Base-by-base conservation (phyloP, 2,113 vertebrate species). In the Lepus europaeus region DNA sequence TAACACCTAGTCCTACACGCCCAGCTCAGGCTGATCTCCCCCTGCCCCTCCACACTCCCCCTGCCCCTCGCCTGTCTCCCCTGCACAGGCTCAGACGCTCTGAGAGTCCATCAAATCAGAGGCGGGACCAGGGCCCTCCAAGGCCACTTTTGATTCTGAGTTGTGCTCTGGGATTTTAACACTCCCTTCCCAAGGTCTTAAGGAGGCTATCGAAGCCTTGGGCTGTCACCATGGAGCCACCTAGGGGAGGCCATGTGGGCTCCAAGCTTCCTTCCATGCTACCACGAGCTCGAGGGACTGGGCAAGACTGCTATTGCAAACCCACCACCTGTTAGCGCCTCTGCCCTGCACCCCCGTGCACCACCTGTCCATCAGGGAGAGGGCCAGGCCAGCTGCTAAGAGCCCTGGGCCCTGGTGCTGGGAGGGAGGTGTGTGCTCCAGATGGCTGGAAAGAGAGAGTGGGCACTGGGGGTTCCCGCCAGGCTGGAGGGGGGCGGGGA, bases 1-100 rank as follows among this genome's bases (percentile, higher is more conserved):
- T 23, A 64, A 14, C 0, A 0, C 7, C 12, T 16, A 10, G 23
- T 10, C 45, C 25, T 4, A 0, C 14, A 20, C 9, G 13, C 27
- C 27, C 78, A 56, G 5, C 31, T 88, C 53, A 59, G 36, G n/a
- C 20, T 25, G 17, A 49, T 53, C 49, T 19, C 68, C 81, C 69
- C 45, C 11, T 11, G 23, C 9, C 33, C 29, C 39, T 72, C 49
- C 61, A 39, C 31, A 11, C 4, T 5, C 0, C 13, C 51, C 83
- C 36, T 27, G 31, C 12, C 36, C 59, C 0, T 10, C 0, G 1
- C 5, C 53, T 22, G 19, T 36, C 13, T 39, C 53, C 45, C 9
- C 3, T 23, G 2, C 51, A 59, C 56, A 59, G 64, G 14, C 51
- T 79, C n/a, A 22, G 7, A 20, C 16, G 9, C 13, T 36, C 76